Evolutionary conservation across 2,888 invertebrate species (phyloP).

Genomic region (Ethmia dodecea): DNA sequence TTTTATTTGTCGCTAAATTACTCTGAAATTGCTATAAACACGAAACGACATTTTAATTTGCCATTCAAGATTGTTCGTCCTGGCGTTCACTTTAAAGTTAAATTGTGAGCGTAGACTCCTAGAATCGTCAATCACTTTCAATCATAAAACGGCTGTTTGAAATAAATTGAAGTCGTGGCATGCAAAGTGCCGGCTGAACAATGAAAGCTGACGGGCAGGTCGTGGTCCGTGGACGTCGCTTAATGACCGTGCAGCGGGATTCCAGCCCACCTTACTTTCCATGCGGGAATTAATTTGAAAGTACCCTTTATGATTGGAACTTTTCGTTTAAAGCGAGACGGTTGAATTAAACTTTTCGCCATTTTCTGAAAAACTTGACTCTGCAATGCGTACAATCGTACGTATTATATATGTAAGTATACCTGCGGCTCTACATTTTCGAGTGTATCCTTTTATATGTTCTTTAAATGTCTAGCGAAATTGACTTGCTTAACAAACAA

Average conservation of each 20-base stretch:
- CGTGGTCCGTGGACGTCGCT: conserved; percentile 46
- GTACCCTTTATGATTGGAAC: conserved; percentile 29
- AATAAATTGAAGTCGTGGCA: conserved; percentile 42
- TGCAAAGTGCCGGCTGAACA: conserved; percentile 54
- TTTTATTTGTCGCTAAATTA: conserved; percentile 16
- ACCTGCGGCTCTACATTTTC: no score
- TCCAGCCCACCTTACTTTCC: conserved; percentile 54
- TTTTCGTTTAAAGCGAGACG: conserved; percentile 20
- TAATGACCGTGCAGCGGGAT: conserved; percentile 47
- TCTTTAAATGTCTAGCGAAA: no score
- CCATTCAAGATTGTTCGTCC: neutral
- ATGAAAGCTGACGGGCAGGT: conserved; percentile 58
- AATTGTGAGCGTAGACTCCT: conserved; percentile 16
- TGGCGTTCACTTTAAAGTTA: neutral
- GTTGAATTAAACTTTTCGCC: conserved; percentile 11
- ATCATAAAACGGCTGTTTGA: conserved; percentile 36
- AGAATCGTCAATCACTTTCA: conserved; percentile 35
- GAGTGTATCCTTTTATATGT: no score
- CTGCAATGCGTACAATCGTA: conserved; percentile 7
- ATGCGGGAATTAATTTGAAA: conserved; percentile 49
- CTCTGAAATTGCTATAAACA: neutral
- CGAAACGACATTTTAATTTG: neutral
- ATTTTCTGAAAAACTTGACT: conserved; percentile 5
- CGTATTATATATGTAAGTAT: no score
- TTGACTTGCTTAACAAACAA: no score